phyloP scores from a whole-genome alignment of 2,113 vertebrate species.

The Phrynosoma platyrhinos region DNA sequence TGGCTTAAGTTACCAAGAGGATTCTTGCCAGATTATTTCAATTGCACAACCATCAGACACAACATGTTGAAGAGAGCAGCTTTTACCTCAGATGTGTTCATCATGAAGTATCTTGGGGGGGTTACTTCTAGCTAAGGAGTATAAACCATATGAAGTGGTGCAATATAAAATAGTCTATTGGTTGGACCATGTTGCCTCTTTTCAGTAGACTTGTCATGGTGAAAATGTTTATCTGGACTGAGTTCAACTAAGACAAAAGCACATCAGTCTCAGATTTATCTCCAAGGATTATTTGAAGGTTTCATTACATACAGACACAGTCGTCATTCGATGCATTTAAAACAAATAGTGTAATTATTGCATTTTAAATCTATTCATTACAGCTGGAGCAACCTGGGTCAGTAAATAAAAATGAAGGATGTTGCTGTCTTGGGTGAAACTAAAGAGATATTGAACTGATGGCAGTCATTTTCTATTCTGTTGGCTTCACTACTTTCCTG shows the following conservation, averaged over 20 bases:
- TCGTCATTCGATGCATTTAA: neutral
- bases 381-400: neutral
- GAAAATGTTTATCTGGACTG: conserved; percentile 27
- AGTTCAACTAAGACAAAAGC: neutral
- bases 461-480: conserved; percentile 26
- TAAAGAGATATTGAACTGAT: neutral
- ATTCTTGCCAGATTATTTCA: too few species aligned
- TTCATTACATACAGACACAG: neutral
- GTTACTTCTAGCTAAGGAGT: neutral
- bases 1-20: neutral
- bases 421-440: neutral
- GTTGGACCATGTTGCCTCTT: neutral
- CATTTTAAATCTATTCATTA: conserved; percentile 12
- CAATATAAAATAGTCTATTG: neutral
- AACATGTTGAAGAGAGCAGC: neutral
- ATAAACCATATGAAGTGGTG: neutral
- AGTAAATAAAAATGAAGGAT: conserved; percentile 7
- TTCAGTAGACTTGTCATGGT: neutral
- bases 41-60: neutral
- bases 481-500: conserved; percentile 38
- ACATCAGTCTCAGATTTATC: conserved; percentile 16
- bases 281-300: neutral
- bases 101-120: neutral
- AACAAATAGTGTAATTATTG: conserved; percentile 21
- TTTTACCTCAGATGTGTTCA: neutral